These are phyloP conservation scores for Mayetiola destructor DNA, from an alignment of 2,888 invertebrate species.

Conservation along the genomic window DNA sequence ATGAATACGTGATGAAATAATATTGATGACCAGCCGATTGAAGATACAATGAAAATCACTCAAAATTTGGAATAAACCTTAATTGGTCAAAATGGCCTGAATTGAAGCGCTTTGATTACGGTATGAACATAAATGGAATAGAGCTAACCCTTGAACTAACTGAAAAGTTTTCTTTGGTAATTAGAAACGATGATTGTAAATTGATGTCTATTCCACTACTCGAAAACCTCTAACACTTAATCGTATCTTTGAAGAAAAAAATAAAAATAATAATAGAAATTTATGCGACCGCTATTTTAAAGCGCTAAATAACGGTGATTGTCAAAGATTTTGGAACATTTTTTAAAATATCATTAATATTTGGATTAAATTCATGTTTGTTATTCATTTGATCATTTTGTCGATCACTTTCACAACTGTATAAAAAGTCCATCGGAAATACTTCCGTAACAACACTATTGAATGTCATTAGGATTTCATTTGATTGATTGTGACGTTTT, in stretches of 20 bases:
- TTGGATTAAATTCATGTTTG: not conserved
- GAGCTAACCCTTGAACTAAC: too few species aligned
- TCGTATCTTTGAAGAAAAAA: not conserved
- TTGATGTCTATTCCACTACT: not conserved
- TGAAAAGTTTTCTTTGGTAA: too few species aligned
- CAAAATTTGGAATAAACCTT: too few species aligned
- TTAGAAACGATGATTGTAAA: not conserved
- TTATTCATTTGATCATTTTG: not conserved
- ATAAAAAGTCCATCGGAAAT: constrained; percentile 22
- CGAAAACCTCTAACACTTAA: not conserved
- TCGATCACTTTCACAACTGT: not conserved
- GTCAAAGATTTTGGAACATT: constrained; percentile 10
- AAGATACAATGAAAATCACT: too few species aligned
- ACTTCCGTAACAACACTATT: constrained; percentile 33
- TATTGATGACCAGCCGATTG: too few species aligned
- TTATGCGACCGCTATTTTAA: not conserved
- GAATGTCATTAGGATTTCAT: constrained; percentile 33
- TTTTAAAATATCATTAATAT: constrained; percentile 11
- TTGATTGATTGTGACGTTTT: constrained; percentile 15
- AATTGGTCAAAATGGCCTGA: too few species aligned
- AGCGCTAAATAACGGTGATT: not conserved
- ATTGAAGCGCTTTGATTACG: too few species aligned
- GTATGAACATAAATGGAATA: too few species aligned
- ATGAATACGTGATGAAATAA: too few species aligned
- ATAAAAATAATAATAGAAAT: not conserved